Evolutionary conservation across 2,888 invertebrate genomes (phyloP), one percentile per base, ranked within the genome.

Genomic region (Philereme transversata): DNA sequence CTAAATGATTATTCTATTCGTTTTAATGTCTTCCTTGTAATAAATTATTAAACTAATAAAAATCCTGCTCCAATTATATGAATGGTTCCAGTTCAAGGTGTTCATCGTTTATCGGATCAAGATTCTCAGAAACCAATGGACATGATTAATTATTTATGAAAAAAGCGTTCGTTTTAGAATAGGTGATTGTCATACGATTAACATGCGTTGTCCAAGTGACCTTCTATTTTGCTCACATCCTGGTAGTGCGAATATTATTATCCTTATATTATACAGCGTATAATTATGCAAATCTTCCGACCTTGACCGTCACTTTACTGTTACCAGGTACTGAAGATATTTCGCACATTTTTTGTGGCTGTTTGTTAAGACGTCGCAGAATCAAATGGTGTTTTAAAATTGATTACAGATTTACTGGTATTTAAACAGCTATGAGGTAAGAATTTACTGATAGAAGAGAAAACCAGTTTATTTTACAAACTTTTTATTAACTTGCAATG

Each of bases 221-320:
- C 87, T 89, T 89, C 77, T 73, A 60, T 62, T 61, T 54, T 57
- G 45, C 36, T 54, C 36, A 84, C 79, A 89, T 89, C 89, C 89
- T 89, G 88, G 84, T 87, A 63, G 69, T 73, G 59, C 59, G 73
- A 77, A 79, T 78, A 78, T 70, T 76, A 78, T 76, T 72, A 78
- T 73, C 67, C 73, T 79, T 68, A 69, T 52, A 77, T 78, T 71
- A 77, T 73, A 72, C 55, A 60, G 72, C 69, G 67, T 69, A 65
- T 69, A 60, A 65, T 69, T 78, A 82, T 81, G 77, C 69, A 72
- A 84, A 86, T 81, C 66, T 51, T 62, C 9, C 43, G 71, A 65
- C 86, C 88, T 84, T 88, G 86, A 85, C 84, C 79, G 71, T 70
- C 72, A 65, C 68, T 69, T 72, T 70, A 74, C 77, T 74, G 75